Evolutionary conservation across 2,113 vertebrate species (phyloP), one percentile per base, ranked within the genome.

Genomic region (Pelodiscus sinensis): DNA sequence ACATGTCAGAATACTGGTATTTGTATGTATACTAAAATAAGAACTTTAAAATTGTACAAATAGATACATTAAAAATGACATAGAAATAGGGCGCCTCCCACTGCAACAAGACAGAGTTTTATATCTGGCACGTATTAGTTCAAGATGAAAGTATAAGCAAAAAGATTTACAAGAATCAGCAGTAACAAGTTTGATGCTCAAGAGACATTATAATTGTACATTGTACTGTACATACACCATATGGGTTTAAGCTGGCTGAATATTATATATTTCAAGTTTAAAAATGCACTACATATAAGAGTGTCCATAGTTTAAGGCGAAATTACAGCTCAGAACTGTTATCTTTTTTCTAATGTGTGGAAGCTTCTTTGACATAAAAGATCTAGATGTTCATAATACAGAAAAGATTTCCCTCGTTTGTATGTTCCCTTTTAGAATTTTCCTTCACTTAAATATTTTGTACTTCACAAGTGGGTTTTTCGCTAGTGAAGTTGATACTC

Each of bases 1-100:
- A 99, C 98, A 99, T 99, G 98, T 99, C 98, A 98, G 99, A 99
- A 99, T 99, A 99, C 98, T 99, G 99, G 99, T 99, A 99, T 99
- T 98, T 98, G 98, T 97, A 99, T 99, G 99, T 99, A 99, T 99
- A 99, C 99, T 99, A 99, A 99, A 99, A 99, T 99, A 99, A 99
- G 99, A 99, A 99, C 98, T 99, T 99, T 99, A 98, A 99, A 99
- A 99, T 99, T 99, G 98, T 99, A 99, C 99, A 99, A 99, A 99
- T 99, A 98, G 99, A 98, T 99, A 99, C 99, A 99, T 99, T 99
- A 99, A 99, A 99, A 99, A 99, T 98, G 98, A 99, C 99, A 99
- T 99, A 99, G 99, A 99, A 99, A 99, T 98, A 98, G 98, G 98
- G 99, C 97, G 98, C 98, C 98, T 98, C 98, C 98, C 98, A 98